Evolutionary conservation across 2,888 invertebrate species (phyloP).

Genomic region (Torymus texanus): DNA sequence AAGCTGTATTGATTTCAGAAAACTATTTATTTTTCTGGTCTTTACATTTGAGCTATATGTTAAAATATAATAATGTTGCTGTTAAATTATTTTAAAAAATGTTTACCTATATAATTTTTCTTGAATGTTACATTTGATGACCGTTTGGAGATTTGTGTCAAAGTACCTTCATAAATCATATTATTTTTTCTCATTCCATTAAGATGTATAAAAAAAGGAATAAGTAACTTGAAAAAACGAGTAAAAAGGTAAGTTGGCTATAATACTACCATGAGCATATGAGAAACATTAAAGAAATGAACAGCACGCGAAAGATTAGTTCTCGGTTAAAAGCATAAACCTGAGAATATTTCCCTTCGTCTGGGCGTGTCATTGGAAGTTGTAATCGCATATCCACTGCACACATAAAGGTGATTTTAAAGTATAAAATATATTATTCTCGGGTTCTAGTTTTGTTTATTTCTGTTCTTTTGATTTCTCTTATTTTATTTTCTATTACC

Average conservation of each 20-base stretch:
- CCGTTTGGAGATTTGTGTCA: conserved; percentile 32
- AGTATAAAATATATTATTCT: conserved; percentile 64
- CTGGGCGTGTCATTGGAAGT: conserved; percentile 61
- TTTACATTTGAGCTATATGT: background rate
- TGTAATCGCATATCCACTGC: conserved; percentile 66
- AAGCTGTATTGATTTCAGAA: too few relatives aligned
- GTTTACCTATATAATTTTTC: conserved; percentile 9
- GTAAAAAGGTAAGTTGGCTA: background rate
- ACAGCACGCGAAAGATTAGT: conserved; percentile 57
- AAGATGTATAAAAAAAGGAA: conserved; percentile 23
- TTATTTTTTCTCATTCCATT: conserved; percentile 24
- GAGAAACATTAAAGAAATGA: conserved; percentile 50
- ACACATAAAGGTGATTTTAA: conserved; percentile 69
- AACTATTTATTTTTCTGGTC: too few relatives aligned
- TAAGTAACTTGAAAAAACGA: conserved; percentile 26
- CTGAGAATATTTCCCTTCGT: conserved; percentile 57
- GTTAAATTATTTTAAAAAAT: conserved; percentile 25
- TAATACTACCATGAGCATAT: conserved; percentile 13
- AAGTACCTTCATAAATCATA: conserved; percentile 48
- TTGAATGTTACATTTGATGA: conserved; percentile 41
- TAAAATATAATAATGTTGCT: background rate
- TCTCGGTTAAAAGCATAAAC: conserved; percentile 62
- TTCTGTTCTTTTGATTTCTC: conserved; percentile 19
- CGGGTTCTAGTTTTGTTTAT: background rate
- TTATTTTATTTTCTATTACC: background rate